Evolutionary conservation across 2,113 vertebrate species (phyloP).

Genomic region (Chloropsis hardwickii): DNA sequence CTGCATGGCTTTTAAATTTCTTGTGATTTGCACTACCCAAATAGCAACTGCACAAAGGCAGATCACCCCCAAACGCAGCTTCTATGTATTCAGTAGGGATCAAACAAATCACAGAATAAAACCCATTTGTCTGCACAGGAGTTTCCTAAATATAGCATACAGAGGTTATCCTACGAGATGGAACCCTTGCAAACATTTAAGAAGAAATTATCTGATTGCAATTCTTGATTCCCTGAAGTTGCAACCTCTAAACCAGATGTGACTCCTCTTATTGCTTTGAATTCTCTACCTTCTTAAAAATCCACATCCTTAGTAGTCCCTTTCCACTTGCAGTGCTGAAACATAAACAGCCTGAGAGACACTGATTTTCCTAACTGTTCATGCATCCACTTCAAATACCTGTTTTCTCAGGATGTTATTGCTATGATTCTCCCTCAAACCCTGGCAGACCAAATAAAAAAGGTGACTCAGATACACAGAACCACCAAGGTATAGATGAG

Average conservation of each 20-base stretch:
- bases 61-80: not conserved
- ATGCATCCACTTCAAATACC: not conserved
- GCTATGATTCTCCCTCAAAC: not conserved
- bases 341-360: not conserved
- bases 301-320: not conserved
- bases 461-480: not conserved
- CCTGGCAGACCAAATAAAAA: not conserved
- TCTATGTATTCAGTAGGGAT: not conserved
- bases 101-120: not conserved
- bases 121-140: not conserved
- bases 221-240: not conserved
- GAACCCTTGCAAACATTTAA: not conserved
- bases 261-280: not conserved
- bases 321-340: not conserved
- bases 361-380: not conserved
- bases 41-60: not conserved
- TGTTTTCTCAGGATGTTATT: not conserved
- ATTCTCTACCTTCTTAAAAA: not conserved
- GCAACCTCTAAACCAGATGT: not conserved
- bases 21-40: not conserved
- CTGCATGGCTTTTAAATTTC: not conserved
- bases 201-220: not conserved
- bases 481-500: conserved; percentile 2
- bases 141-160: not conserved
- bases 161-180: not conserved